These are phyloP conservation scores for Diacarnus erythraeanus DNA, from an alignment of 37 sponge, comb jelly and placozoan species.

Conservation along the genomic window DNA sequence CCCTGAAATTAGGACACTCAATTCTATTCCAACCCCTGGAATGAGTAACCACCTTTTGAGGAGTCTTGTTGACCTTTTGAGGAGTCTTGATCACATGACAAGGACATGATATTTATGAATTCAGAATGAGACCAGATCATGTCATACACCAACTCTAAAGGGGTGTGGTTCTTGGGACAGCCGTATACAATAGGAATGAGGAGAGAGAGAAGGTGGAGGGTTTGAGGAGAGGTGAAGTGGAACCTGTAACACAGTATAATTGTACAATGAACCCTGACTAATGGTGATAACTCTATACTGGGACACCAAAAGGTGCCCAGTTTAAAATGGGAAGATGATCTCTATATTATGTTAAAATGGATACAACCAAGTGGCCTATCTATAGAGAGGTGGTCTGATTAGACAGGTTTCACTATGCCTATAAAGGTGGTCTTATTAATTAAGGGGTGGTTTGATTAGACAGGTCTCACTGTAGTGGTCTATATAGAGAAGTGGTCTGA, in stretches of 20 bases:
- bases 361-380: background rate
- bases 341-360: background rate
- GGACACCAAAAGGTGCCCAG: background rate
- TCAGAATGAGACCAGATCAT: constrained; percentile 65
- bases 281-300: background rate
- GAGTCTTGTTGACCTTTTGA: background rate
- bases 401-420: no score
- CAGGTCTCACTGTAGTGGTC: no score
- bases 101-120: constrained; percentile 26
- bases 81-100: background rate
- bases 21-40: no score
- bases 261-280: no score
- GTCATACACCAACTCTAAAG: constrained; percentile 16
- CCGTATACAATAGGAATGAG: background rate
- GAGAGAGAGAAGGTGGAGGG: constrained; percentile 7
- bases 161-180: background rate
- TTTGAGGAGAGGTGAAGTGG: background rate
- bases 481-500: no score
- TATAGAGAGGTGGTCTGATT: no score
- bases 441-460: no score
- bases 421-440: no score
- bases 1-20: no score
- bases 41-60: no score
- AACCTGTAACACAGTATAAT: no score
- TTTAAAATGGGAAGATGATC: background rate